phyloP scores from a whole-genome alignment of 2,113 vertebrate genomes.

The Passer montanus region DNA sequence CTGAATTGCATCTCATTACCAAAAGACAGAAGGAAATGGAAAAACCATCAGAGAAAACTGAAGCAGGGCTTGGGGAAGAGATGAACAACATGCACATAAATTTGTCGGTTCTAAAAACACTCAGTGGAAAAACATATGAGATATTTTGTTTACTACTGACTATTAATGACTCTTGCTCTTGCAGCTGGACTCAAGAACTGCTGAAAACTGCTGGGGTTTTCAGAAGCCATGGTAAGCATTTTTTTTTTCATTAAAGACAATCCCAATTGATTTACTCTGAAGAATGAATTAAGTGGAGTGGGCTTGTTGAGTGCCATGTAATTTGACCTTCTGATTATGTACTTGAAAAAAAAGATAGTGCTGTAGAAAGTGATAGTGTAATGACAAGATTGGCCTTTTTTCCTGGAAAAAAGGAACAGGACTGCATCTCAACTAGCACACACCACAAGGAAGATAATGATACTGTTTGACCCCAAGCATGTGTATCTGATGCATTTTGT shows the following conservation, averaged over 20 bases:
- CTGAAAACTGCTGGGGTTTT: not conserved
- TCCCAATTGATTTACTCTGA: not conserved
- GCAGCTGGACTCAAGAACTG: not conserved
- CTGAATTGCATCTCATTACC: not conserved
- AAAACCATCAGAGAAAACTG: not conserved
- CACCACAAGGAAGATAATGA: not conserved
- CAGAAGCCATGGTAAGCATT: not conserved
- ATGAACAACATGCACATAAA: not conserved
- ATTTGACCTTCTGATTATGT: not conserved
- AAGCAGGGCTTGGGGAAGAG: not conserved
- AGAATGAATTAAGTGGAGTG: not conserved
- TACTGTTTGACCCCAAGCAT: not conserved
- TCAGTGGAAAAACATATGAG: not conserved
- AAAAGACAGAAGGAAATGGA: not conserved
- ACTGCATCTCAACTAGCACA: not conserved
- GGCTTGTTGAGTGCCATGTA: not conserved
- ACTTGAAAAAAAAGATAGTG: not conserved
- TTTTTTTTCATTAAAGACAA: not conserved
- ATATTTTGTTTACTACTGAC: not conserved
- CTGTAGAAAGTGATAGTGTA: not conserved
- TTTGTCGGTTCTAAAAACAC: not conserved
- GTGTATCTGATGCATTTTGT: not conserved
- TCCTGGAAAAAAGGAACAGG: not conserved
- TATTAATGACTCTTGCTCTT: not conserved
- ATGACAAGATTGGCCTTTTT: not conserved